phyloP scores from a whole-genome alignment of 2,113 vertebrate genomes.

The Grallaria varia region DNA sequence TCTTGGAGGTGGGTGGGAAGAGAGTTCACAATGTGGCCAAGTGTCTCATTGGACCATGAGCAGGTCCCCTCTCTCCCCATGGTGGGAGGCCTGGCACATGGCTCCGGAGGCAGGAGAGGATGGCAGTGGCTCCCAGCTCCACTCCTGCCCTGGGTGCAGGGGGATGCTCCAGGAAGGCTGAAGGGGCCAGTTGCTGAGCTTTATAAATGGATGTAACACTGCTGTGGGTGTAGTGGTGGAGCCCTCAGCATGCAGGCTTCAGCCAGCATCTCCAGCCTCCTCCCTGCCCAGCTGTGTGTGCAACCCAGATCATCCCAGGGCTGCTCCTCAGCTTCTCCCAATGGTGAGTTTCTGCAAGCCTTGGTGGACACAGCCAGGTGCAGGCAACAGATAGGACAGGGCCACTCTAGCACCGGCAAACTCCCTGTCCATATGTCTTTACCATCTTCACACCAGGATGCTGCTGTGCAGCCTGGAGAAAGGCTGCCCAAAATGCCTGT shows the following conservation, averaged over 20 bases:
- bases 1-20: background rate
- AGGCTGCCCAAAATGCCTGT: slow-evolving; percentile 8
- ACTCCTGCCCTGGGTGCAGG: background rate
- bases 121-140: rapidly evolving
- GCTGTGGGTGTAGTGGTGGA: background rate
- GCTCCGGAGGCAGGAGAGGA: background rate
- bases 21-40: background rate
- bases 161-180: background rate
- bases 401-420: background rate
- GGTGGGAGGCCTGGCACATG: background rate
- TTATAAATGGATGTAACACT: slow-evolving; percentile 41
- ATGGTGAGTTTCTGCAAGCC: background rate
- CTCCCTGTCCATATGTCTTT: rapidly evolving
- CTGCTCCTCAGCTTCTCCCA: background rate
- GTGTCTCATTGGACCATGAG: background rate
- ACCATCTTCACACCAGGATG: rapidly evolving
- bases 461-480: background rate
- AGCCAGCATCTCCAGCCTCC: background rate
- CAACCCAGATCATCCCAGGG: background rate
- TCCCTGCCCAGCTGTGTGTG: background rate
- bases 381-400: background rate
- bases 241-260: slow-evolving; percentile 61
- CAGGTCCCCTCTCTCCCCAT: background rate
- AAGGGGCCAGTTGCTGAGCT: background rate
- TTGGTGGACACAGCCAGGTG: background rate